Base-by-base conservation (phyloP, 2,888 invertebrate species). In the Salticus scenicus region DNA sequence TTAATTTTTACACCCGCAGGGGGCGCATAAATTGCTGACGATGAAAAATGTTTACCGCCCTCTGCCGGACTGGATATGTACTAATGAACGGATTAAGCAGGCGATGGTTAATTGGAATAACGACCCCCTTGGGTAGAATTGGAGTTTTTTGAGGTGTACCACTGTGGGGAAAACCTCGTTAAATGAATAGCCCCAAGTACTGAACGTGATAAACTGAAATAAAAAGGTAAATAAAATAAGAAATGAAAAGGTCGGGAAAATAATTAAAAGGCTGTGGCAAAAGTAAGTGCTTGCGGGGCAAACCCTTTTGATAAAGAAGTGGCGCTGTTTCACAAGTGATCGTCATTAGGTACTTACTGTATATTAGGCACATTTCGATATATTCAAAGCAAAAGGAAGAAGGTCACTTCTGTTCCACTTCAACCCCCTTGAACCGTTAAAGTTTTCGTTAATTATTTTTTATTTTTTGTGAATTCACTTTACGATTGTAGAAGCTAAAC, bases 31-130 rank as follows among this genome's bases (percentile, higher is more conserved):
- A 83, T 76, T 83, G 82, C 71, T 72, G 71, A 81, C 75, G 75
- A 71, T 42, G 57, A 47, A n/a, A 41, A 57, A 63, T 28, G 20
- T 28, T 14, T 70, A 75, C 75, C 70, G 82, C 82, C 82, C 82
- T 76, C 82, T 83, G 41, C 72, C 76, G 82, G 64, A 24, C 14
- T 42, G 71, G 33, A 28, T 41, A 31, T 20, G 33, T 31, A 76
- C 71, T 83, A 83, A 83, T 64, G 71, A 80, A 51, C 42, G 64
- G 37, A 24, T n/a, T 57, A 57, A 41, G 28, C 24, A 37, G 51
- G 73, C 33, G 47, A 5, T 75, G 51, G 37, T 71, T 83, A 83
- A 83, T 83, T 76, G 82, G 82, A 71, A 67, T 83, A 83, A 83
- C 82, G 82, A 83, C 66, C 71, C 82, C 82, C 82, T 20, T 24